phyloP scores from a whole-genome alignment of 2,113 vertebrate genomes.

The Rousettus leschenaultii region DNA sequence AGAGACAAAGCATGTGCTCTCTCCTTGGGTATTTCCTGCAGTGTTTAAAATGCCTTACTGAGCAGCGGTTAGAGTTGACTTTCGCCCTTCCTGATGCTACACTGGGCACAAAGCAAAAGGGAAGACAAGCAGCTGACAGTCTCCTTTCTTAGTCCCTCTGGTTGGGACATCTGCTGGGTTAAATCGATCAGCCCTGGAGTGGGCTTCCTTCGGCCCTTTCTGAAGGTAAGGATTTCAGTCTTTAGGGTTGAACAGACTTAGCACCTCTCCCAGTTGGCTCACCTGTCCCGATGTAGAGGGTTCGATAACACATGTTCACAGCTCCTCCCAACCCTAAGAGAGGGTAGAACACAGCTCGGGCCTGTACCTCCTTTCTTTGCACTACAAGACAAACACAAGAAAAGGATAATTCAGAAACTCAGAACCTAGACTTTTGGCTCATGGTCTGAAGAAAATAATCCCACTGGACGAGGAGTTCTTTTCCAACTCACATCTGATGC shows the following conservation, averaged over 20 bases:
- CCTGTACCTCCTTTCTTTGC: conserved; percentile 92
- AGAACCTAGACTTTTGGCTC: background rate
- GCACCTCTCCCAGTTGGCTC: conserved; percentile 55
- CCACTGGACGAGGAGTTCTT: background rate
- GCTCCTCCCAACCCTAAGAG: conserved; percentile 91
- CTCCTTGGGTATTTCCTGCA: background rate
- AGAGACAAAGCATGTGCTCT: background rate
- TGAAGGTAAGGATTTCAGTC: background rate
- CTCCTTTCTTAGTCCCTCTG: background rate
- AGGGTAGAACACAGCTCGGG: conserved; percentile 95
- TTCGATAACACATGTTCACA: conserved; percentile 97
- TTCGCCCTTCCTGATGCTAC: background rate
- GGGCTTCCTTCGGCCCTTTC: background rate
- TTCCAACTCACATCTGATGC: background rate
- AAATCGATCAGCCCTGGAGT: background rate
- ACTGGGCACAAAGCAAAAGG: background rate
- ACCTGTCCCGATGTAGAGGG: conserved; percentile 98
- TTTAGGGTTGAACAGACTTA: background rate
- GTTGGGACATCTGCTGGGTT: background rate
- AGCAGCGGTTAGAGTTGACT: background rate
- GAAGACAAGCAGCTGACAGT: background rate
- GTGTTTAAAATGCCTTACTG: background rate
- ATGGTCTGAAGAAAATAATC: background rate
- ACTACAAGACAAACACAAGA: conserved; percentile 79
- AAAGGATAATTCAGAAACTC: conserved; percentile 42